Evolutionary conservation across 2,888 invertebrate genomes (phyloP).

Genomic region (Sinodicranocentrus sp.): DNA sequence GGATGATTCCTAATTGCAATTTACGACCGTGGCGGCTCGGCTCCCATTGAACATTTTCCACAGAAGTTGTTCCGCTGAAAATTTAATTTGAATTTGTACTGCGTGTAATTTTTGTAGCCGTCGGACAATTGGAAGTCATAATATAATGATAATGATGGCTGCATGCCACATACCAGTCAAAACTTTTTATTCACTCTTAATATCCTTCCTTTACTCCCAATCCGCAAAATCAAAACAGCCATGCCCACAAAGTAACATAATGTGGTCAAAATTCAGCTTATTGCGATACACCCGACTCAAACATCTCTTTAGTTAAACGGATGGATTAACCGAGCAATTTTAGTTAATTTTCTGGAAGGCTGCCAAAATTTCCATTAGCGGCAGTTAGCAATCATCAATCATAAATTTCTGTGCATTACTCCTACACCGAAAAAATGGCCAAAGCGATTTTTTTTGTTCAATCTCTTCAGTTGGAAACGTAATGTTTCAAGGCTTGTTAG

Average conservation of each 20-base stretch:
- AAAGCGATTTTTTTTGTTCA: too few relatives aligned
- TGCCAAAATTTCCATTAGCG: not conserved
- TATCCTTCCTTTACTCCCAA: too few relatives aligned
- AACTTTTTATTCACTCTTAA: constrained; percentile 42
- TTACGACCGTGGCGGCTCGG: constrained; percentile 60
- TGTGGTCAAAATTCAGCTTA: too few relatives aligned
- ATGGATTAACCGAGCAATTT: not conserved
- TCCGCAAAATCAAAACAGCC: too few relatives aligned
- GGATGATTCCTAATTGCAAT: constrained; percentile 62
- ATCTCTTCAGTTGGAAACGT: too few relatives aligned
- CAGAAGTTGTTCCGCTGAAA: constrained; percentile 67
- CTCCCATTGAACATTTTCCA: constrained; percentile 63
- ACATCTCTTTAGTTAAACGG: too few relatives aligned
- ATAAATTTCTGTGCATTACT: too few relatives aligned
- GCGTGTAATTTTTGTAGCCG: constrained; percentile 65
- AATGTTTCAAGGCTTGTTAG: too few relatives aligned
- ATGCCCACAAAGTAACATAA: too few relatives aligned
- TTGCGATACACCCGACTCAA: too few relatives aligned
- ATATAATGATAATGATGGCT: constrained; percentile 58
- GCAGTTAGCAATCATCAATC: too few relatives aligned
- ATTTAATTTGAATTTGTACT: constrained; percentile 66
- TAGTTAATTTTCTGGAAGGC: constrained; percentile 1
- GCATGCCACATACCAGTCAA: constrained; percentile 55
- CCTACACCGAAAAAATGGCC: too few relatives aligned
- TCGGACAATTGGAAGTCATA: constrained; percentile 60